These are phyloP conservation scores for Cyaniris semiargus DNA, from an alignment of 2,888 invertebrate species.

Conservation along the genomic window DNA sequence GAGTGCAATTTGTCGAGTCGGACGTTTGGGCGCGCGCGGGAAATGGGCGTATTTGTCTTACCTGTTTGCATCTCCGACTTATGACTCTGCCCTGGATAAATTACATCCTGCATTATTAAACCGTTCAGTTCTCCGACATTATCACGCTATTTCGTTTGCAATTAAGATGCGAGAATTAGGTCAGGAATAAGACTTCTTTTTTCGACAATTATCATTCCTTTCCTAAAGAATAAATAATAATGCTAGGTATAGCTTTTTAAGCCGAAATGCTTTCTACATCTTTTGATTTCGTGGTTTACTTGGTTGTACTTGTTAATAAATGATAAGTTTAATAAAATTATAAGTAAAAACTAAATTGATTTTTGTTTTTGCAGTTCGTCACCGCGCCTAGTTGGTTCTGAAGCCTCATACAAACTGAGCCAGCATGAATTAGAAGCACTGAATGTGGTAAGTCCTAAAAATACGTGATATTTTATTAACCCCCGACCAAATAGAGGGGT, in stretches of 20 bases:
- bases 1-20: constrained; percentile 69
- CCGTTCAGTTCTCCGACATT: neutral
- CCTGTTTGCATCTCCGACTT: constrained; percentile 46
- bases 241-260: neutral
- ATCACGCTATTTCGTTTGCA: constrained; percentile 6
- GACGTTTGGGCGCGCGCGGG: constrained; percentile 68
- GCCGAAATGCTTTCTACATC: too few species aligned
- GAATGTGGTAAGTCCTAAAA: constrained; percentile 61
- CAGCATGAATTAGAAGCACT: constrained; percentile 67
- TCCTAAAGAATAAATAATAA: neutral
- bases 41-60: constrained; percentile 79
- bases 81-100: constrained; percentile 13
- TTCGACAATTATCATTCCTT: neutral
- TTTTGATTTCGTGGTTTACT: too few species aligned
- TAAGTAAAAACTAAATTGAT: neutral
- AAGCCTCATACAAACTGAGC: constrained; percentile 69
- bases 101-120: constrained; percentile 22
- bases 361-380: constrained; percentile 56
- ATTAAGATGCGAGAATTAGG: constrained; percentile 1
- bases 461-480: too few species aligned
- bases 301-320: too few species aligned
- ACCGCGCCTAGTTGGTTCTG: constrained; percentile 66
- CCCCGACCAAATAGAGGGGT: too few species aligned
- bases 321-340: too few species aligned
- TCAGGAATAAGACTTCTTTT: neutral